Base-by-base conservation (phyloP, 2,113 vertebrate genomes). In the Pungitius pungitius region DNA sequence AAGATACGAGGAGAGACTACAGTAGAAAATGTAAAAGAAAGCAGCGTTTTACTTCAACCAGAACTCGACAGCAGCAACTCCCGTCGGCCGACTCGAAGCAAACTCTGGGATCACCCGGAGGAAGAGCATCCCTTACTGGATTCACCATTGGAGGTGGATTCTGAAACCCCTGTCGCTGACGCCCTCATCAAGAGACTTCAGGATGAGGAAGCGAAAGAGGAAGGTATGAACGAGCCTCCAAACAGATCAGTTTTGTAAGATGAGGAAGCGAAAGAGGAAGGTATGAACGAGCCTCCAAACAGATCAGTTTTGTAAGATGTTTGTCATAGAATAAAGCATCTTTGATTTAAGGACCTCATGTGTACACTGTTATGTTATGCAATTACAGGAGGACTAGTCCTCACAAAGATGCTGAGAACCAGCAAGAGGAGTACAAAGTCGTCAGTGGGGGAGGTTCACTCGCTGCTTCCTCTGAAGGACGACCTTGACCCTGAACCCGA, bases 121-220 rank as follows among this genome's bases (percentile, higher is more conserved):
- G 90, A 91, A 35, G 90, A 90, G 24, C 85, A 73, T 1, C 81
- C 82, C 2, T 40, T 93, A 9, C 78, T 93, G 72, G 79, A 87
- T 45, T 82, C 89, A 0, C 88, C 90, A 0, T 26, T 93, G 63
- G 87, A 92, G 64, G 87, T 91, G 71, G 80, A 93, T 20, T 84
- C 89, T 11, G 81, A 87, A 61, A 90, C 80, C 1, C 86, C 85
- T 0, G 83, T 92, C 1, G 89, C 90, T 14, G 92, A 93, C 13
- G 91, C 92, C 26, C 85, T 94, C 37, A 84, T 93, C 80, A 90
- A 89, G 82, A 90, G 93, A 51, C 91, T 94, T 1, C 73, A 87
- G 67, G 85, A 93, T 26, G 83, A 92, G 17, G 82, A 88, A 27
- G 73, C 85, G 61, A 86, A 81, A 59, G 80, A 80, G 27, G 87